Evolutionary conservation across 2,888 invertebrate species (phyloP), one percentile per base, ranked within the genome.

Genomic region (Caradrina clavipalpis): DNA sequence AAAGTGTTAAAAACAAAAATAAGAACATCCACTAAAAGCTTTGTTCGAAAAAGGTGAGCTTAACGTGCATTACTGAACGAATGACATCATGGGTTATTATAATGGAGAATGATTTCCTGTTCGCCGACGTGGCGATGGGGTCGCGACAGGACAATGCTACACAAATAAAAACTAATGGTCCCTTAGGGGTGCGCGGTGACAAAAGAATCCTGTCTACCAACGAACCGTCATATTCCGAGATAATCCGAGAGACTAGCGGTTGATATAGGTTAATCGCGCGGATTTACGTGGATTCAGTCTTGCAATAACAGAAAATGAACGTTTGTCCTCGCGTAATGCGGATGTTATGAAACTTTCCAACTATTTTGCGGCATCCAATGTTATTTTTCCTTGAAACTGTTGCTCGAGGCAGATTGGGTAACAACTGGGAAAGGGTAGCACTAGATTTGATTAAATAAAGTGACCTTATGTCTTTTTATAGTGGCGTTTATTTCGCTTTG

Each of bases 161-260:
- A 87, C 92, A 93, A 92, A 92, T 92, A 92, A 91, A 91, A 92
- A 92, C 92, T 92, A 92, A 93, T 93, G 93, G 91, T 82, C 69
- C 79, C 80, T 79, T 80, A 79, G 83, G 81, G 85, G 85, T 87
- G 83, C 82, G 80, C 81, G 85, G 84, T 84, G 83, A 91, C 90
- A 92, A 90, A 92, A 92, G 90, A 90, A 89, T 89, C 77, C 83
- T 85, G 85, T 82, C 75, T 69, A 61, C 75, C 73, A 68, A 76
- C 74, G 69, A 85, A 86, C 84, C 85, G 88, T 90, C 91, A 91
- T 91, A 91, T 89, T 88, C 79, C 76, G 81, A 88, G 91, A 88
- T 91, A 90, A 91, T 88, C 90, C 87, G 60, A 26, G 75, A 78
- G 83, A 81, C 84, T 81, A 77, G 73, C 75, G 84, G 81, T 81